Evolutionary conservation across 2,113 vertebrate genomes (phyloP), one percentile per base, ranked within the genome.

Genomic region (Hucho hucho): DNA sequence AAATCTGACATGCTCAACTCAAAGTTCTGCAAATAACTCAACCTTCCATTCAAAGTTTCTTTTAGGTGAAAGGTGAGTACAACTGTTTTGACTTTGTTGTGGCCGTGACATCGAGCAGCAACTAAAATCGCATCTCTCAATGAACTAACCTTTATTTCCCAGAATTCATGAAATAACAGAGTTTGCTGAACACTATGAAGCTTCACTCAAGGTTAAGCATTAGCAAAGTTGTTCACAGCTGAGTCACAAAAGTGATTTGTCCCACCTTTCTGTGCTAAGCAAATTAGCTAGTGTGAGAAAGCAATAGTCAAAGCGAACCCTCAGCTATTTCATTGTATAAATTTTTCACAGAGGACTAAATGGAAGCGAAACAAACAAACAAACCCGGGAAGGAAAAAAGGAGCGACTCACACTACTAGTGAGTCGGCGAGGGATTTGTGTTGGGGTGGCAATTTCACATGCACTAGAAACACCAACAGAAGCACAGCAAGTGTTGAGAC

Each of bases 281-380:
- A 83, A 87, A 87, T 89, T 81, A 87, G 53, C 72, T 46, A 56
- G 73, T 84, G 58, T 80, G 43, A 79, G 81, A 82, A 65, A 14
- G 59, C 12, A 53, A 56, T 4, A 13, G 74, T 69, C 22, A 79
- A 78, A 58, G 71, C 83, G 76, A 74, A 64, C 79, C 75, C 74
- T 69, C 29, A 79, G 83, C 69, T 84, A 77, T 87, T 87, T 75
- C 61, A 24, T n/a, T 70, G 61, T 70, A 58, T 75, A 43, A 28
- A 16, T 64, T 64, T 70, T 53, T 73, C 70, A 79, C 69, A 80
- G 65, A 66, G 26, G 74, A 88, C 88, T 79, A 91, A 91, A 89
- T 82, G 22, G 74, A 80, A 61, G 18, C 69, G 28, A 49, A 72
- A 6, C 46, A 80, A 76, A 80, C 64, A 81, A 86, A 88, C 77